Conservation (phyloP, 1,140 invertebrate genomes). For the Euura saliciscinereae region DNA sequence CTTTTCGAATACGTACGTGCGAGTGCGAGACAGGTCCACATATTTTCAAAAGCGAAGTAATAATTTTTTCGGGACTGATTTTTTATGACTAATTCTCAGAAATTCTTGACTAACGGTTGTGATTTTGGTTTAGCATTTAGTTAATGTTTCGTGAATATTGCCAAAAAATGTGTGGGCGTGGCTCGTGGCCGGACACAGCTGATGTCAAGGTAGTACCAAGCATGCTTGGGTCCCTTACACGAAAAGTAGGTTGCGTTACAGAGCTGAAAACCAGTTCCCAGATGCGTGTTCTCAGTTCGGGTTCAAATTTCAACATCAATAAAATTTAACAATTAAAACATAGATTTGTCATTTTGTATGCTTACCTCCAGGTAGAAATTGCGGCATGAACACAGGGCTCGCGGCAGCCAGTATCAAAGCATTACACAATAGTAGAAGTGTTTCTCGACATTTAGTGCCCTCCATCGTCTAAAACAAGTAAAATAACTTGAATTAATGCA, state of each 20-base stretch:
- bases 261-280: not conserved
- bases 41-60: too few relatives aligned
- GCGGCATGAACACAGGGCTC: conserved; percentile 49
- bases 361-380: conserved; percentile 53
- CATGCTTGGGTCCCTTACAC: not conserved
- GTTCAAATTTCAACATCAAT: too few relatives aligned
- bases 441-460: conserved; percentile 19
- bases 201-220: not conserved
- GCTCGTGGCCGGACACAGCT: not conserved
- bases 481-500: too few relatives aligned
- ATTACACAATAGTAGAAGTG: conserved; percentile 36
- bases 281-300: too few relatives aligned
- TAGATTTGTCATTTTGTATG: conserved; percentile 2
- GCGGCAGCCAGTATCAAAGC: conserved; percentile 38
- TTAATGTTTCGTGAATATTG: not conserved
- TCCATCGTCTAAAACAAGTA: conserved; percentile 50
- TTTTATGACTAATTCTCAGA: not conserved
- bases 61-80: not conserved
- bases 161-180: not conserved
- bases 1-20: too few relatives aligned
- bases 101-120: not conserved
- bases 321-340: too few relatives aligned
- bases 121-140: not conserved
- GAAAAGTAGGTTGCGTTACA: not conserved
- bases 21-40: too few relatives aligned